Conservation (phyloP, 2,888 invertebrate genomes). For the Apotomis capreana region DNA sequence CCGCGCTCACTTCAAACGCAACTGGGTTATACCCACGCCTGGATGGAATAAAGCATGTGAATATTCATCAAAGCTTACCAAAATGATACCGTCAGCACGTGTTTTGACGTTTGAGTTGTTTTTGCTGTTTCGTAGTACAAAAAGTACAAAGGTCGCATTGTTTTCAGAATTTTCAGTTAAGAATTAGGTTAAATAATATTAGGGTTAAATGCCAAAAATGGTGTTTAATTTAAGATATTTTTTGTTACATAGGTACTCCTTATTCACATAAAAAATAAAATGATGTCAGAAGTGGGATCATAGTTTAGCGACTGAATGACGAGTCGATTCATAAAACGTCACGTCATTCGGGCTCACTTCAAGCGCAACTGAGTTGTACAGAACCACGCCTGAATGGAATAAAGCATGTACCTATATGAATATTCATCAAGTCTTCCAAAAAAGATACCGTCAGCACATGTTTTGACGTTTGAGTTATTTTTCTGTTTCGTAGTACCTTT, state of each 20-base stretch:
- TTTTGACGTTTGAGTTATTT: background rate
- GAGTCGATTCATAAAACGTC: background rate
- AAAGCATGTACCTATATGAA: background rate
- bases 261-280: background rate
- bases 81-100: conserved; percentile 19
- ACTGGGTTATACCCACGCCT: too few species aligned
- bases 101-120: conserved; percentile 1
- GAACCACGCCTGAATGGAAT: background rate
- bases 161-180: too few species aligned
- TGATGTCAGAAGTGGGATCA: background rate
- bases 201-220: too few species aligned
- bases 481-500: too few species aligned
- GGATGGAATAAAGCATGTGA: conserved; percentile 1
- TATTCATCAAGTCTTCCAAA: conserved; percentile 14
- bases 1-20: conserved; percentile 44
- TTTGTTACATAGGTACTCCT: too few species aligned
- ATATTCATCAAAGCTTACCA: conserved; percentile 11
- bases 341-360: conserved; percentile 40
- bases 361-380: conserved; percentile 29
- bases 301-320: background rate
- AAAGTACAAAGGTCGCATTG: too few species aligned
- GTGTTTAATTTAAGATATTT: too few species aligned
- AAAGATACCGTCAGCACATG: conserved; percentile 19
- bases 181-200: too few species aligned
- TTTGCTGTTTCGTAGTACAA: too few species aligned